Evolutionary conservation across 2,113 vertebrate genomes (phyloP).

Genomic region (Hippolais icterina): DNA sequence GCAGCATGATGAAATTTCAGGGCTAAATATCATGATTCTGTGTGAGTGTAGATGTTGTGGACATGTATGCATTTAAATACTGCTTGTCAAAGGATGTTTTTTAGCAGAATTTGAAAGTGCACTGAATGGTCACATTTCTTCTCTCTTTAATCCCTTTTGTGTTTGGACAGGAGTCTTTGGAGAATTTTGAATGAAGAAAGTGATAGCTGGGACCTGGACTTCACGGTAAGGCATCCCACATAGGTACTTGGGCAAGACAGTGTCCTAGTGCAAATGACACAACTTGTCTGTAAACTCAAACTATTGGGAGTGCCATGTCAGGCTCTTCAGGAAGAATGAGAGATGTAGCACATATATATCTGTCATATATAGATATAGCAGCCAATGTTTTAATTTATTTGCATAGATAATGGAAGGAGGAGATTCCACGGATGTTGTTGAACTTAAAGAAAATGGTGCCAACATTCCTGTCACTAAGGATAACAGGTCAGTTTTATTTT

Average conservation of each 20-base stretch:
- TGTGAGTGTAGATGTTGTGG: not conserved
- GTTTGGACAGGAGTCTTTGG: constrained; percentile 29
- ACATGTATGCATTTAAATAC: not conserved
- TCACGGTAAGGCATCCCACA: constrained; percentile 49
- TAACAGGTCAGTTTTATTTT: constrained; percentile 64
- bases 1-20: not conserved
- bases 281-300: not conserved
- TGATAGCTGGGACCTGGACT: constrained; percentile 49
- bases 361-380: not conserved
- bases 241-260: not conserved
- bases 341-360: not conserved
- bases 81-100: not conserved
- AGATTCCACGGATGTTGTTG: not conserved
- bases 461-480: constrained; percentile 59
- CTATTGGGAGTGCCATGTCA: not conserved
- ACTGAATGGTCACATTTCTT: not conserved
- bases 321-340: not conserved
- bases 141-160: not conserved
- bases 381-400: not conserved
- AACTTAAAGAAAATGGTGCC: constrained; percentile 70
- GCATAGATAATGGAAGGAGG: not conserved
- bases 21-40: not conserved
- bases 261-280: not conserved
- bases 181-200: constrained; percentile 40
- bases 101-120: not conserved